phyloP scores from a whole-genome alignment of 2,113 vertebrate genomes.

The Takifugu bimaculatus region DNA sequence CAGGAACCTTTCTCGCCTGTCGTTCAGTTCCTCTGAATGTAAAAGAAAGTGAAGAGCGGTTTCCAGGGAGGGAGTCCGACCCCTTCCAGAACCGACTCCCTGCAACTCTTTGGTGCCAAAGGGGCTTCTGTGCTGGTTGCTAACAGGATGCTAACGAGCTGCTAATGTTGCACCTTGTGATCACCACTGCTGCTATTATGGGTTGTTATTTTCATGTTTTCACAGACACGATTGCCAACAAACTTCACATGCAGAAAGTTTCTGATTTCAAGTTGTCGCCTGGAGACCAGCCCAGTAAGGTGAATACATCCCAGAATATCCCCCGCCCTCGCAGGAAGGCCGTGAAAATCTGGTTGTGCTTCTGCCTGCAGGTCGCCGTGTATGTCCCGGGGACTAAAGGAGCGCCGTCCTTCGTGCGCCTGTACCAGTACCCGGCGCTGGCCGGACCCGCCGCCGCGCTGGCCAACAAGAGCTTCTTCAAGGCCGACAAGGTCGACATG shows the following conservation, averaged over 20 bases:
- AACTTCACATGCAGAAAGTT: constrained; percentile 94
- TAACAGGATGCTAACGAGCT: not conserved
- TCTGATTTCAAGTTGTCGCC: constrained; percentile 87
- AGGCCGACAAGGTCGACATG: constrained; percentile 88
- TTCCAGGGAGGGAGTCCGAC: too few relatives aligned
- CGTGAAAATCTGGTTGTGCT: too few relatives aligned
- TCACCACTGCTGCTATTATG: too few relatives aligned
- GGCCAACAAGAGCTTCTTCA: constrained; percentile 98
- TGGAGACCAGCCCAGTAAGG: constrained; percentile 87
- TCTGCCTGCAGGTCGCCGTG: constrained; percentile 79
- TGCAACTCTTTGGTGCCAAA: too few relatives aligned
- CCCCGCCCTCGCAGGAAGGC: not conserved
- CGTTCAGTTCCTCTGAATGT: too few relatives aligned
- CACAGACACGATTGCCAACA: constrained; percentile 86
- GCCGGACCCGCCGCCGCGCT: constrained; percentile 81
- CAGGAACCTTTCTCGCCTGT: too few relatives aligned
- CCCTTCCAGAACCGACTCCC: too few relatives aligned
- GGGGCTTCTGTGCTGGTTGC: not conserved
- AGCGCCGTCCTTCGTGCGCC: constrained; percentile 86
- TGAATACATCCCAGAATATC: constrained; percentile 40
- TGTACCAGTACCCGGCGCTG: constrained; percentile 93
- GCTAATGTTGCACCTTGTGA: too few relatives aligned
- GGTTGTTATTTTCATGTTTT: constrained; percentile 5
- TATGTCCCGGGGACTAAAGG: constrained; percentile 94
- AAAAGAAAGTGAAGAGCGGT: too few relatives aligned